Conservation (phyloP, 1,140 invertebrate genomes). For the Chionoecetes opilio region DNA sequence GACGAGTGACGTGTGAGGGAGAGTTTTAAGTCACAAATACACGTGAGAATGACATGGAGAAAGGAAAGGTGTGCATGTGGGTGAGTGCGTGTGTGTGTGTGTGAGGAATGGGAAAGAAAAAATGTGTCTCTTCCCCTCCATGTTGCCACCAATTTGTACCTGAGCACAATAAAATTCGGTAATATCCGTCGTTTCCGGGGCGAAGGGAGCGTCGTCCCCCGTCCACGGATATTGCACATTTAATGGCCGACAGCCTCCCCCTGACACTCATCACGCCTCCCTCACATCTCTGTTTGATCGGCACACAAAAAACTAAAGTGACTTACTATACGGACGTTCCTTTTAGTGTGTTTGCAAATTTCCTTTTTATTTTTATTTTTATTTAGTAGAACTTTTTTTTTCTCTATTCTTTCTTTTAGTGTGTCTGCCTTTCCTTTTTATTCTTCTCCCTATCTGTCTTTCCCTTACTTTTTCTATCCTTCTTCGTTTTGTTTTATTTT, state of each 20-base stretch:
- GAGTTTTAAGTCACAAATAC: not conserved
- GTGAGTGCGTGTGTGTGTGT: slow-evolving; percentile 1
- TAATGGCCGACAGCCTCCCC: slow-evolving; percentile 39
- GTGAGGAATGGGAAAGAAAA: not conserved
- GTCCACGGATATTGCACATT: slow-evolving; percentile 63
- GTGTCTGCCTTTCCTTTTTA: not conserved
- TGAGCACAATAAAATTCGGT: slow-evolving; percentile 67
- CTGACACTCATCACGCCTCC: slow-evolving; percentile 14
- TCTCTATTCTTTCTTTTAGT: not conserved
- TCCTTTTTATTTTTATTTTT: too few species aligned
- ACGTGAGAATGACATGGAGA: not conserved
- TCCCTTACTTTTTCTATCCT: not conserved
- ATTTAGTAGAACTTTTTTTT: not conserved
- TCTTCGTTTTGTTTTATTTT: not conserved
- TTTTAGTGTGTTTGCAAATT: not conserved
- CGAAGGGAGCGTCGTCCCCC: slow-evolving; percentile 28
- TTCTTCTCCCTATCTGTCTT: not conserved
- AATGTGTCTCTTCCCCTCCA: not conserved
- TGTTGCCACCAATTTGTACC: slow-evolving; percentile 53
- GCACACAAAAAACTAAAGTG: not conserved
- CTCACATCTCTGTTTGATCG: slow-evolving; percentile 5
- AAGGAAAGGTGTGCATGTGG: not conserved
- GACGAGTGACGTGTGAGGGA: not conserved
- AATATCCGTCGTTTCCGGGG: slow-evolving; percentile 52
- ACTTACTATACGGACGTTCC: not conserved